Conservation (phyloP, 2,888 invertebrate species). For the Drosophila austrosaltans region DNA sequence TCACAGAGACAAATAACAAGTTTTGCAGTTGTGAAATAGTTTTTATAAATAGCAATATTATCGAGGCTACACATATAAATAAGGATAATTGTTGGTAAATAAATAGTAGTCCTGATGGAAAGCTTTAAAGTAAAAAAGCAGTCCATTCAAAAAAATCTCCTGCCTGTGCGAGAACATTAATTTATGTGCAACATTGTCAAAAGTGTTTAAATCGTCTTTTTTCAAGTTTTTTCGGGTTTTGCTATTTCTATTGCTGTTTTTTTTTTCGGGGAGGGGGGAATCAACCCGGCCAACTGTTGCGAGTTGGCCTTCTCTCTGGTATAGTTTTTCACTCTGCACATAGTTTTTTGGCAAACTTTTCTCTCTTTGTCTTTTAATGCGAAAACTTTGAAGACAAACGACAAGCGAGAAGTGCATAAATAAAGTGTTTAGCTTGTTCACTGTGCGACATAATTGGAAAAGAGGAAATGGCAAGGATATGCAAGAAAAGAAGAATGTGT, state of each 20-base stretch:
- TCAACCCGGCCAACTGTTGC: conserved; percentile 2
- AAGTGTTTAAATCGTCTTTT: conserved; percentile 1
- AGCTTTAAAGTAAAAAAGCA: not conserved
- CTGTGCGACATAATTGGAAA: conserved; percentile 52
- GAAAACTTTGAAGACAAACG: conserved; percentile 72
- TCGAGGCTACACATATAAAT: not conserved
- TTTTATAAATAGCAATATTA: too few species aligned
- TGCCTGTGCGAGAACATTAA: not conserved
- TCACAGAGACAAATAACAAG: too few species aligned
- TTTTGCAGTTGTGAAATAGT: too few species aligned
- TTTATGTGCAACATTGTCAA: conserved; percentile 3
- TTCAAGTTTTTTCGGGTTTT: not conserved
- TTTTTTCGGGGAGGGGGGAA: conserved; percentile 14
- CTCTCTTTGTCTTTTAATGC: conserved; percentile 55
- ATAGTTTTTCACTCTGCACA: conserved; percentile 49
- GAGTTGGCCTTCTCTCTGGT: conserved; percentile 40
- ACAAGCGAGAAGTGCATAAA: conserved; percentile 59
- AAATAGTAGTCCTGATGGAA: not conserved
- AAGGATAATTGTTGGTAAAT: not conserved
- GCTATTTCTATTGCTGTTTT: not conserved
- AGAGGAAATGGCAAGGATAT: conserved; percentile 38
- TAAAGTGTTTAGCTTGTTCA: conserved; percentile 70
- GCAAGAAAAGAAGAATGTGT: conserved; percentile 37
- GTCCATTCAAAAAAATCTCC: not conserved
- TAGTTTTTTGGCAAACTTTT: conserved; percentile 61